phyloP scores from a whole-genome alignment of 1,140 invertebrate genomes.

The Bicyclus anynana region DNA sequence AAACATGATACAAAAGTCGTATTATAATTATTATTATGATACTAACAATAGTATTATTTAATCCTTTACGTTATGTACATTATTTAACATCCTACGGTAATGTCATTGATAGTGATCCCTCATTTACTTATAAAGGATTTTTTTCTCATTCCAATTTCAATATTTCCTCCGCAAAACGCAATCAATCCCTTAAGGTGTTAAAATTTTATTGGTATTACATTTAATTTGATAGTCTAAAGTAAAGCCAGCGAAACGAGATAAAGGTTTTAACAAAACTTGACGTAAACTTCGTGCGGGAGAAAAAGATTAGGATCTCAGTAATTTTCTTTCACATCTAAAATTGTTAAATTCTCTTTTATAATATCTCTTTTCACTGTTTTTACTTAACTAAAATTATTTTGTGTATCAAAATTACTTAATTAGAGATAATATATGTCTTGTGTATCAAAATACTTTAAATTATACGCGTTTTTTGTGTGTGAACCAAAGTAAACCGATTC shows the following conservation, averaged over 20 bases:
- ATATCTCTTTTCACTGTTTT: too few species aligned
- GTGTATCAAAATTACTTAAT: constrained; percentile 28
- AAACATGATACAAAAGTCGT: constrained; percentile 24
- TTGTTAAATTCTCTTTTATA: too few species aligned
- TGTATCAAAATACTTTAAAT: constrained; percentile 29
- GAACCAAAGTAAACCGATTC: constrained; percentile 35
- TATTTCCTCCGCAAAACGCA: constrained; percentile 4
- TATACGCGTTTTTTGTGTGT: constrained; percentile 22
- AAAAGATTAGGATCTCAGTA: too few species aligned
- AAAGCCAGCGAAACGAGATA: too few species aligned
- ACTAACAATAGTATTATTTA: constrained; percentile 41
- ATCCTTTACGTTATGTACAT: constrained; percentile 56
- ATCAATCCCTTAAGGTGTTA: constrained; percentile 12
- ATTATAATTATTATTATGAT: constrained; percentile 39
- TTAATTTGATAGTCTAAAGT: constrained; percentile 16
- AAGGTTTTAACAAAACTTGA: too few species aligned
- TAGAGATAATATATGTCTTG: constrained; percentile 25
- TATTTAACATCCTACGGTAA: constrained; percentile 59
- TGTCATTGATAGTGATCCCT: constrained; percentile 62
- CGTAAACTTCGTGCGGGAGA: too few species aligned
- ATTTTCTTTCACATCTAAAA: too few species aligned
- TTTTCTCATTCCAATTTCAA: constrained; percentile 1
- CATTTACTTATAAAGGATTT: constrained; percentile 43
- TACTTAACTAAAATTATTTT: constrained; percentile 14
- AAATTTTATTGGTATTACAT: background rate